Conservation (phyloP, 2,888 invertebrate species). For the Catocala nupta region DNA sequence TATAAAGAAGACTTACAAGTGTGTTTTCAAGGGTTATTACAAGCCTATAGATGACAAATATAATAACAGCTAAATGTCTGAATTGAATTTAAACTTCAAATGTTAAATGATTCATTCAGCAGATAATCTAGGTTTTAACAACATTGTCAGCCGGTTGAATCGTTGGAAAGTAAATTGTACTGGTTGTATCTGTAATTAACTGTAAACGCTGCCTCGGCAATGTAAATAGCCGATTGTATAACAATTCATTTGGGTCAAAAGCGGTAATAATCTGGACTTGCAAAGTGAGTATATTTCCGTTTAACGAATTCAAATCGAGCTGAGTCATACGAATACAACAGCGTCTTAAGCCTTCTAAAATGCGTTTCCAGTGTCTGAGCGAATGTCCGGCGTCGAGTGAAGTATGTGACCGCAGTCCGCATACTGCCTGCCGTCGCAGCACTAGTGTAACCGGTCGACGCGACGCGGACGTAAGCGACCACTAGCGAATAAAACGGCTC, state of each 20-base stretch:
- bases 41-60: conserved; percentile 4
- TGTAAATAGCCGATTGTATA: conserved; percentile 46
- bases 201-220: conserved; percentile 46
- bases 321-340: conserved; percentile 33
- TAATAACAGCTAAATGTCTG: not conserved
- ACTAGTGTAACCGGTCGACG: conserved; percentile 52
- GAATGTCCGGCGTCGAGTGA: conserved; percentile 45
- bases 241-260: conserved; percentile 53
- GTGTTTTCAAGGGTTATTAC: conserved; percentile 31
- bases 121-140: conserved; percentile 14
- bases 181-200: conserved; percentile 57
- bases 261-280: conserved; percentile 23
- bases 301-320: conserved; percentile 28
- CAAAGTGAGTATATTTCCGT: conserved; percentile 30
- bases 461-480: conserved; percentile 24
- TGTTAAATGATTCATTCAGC: conserved; percentile 4
- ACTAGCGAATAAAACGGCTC: conserved; percentile 45
- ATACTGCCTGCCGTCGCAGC: conserved; percentile 61
- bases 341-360: conserved; percentile 35
- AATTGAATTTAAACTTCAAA: not conserved
- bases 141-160: conserved; percentile 12
- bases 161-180: conserved; percentile 48
- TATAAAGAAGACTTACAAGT: conserved; percentile 74
- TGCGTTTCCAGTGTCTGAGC: conserved; percentile 43
- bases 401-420: conserved; percentile 70